phyloP scores from a whole-genome alignment of 2,797 vertebrate species.

The Ctenopoma multispine region DNA sequence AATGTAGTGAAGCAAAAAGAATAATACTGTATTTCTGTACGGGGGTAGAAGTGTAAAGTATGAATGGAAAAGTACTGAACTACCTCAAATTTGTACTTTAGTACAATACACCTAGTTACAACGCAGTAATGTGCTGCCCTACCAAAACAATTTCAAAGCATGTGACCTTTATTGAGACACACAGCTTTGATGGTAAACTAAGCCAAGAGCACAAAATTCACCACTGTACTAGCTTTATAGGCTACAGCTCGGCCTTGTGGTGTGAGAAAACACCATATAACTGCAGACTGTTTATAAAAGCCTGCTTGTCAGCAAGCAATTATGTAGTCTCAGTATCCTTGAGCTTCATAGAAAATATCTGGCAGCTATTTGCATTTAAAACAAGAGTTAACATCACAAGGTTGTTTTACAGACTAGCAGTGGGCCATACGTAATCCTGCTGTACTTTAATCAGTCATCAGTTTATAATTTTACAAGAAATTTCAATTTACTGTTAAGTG shows the following conservation, averaged over 20 bases:
- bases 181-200: slow-evolving; percentile 18
- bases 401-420: slow-evolving; percentile 11
- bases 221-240: slow-evolving; percentile 5
- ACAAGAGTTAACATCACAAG: slow-evolving; percentile 14
- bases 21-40: no score
- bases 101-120: not conserved
- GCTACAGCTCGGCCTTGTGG: slow-evolving; percentile 44
- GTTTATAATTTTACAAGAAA: not conserved
- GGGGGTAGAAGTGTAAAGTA: no score
- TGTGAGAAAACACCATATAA: slow-evolving; percentile 21
- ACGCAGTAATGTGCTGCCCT: not conserved
- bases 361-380: slow-evolving; percentile 44
- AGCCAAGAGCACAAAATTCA: slow-evolving; percentile 20
- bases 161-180: slow-evolving; percentile 20
- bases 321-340: slow-evolving; percentile 19
- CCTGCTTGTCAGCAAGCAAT: slow-evolving; percentile 22
- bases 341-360: slow-evolving; percentile 40
- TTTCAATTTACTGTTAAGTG: no score
- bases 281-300: slow-evolving; percentile 40
- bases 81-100: no score
- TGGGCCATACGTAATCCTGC: not conserved
- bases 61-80: no score
- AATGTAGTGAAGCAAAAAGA: no score
- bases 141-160: not conserved
- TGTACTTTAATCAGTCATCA: not conserved